These are phyloP conservation scores for Hyles euphorbiae DNA, from an alignment of 1,140 invertebrate genomes.

Conservation along the genomic window DNA sequence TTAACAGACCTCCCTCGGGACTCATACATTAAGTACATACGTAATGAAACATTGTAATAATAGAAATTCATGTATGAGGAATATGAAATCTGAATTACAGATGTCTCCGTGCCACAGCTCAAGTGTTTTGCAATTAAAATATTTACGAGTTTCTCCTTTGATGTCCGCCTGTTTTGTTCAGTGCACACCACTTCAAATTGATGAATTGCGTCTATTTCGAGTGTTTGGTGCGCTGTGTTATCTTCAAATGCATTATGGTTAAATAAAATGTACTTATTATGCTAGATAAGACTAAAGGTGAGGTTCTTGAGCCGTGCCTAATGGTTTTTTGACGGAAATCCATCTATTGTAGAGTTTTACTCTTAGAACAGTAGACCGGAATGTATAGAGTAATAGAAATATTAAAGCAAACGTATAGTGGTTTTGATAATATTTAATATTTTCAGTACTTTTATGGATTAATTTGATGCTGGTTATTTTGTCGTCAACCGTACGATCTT, in stretches of 20 bases:
- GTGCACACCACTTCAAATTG: conserved; percentile 38
- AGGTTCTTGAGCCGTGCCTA: background rate
- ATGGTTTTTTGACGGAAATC: background rate
- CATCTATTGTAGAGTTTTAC: no score
- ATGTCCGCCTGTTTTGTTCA: conserved; percentile 39
- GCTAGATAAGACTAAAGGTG: conserved; percentile 6
- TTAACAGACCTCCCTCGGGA: no score
- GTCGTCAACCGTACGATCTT: no score
- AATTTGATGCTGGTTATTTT: no score
- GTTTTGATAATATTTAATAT: no score
- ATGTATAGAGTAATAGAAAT: no score
- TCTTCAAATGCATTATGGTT: conserved; percentile 39
- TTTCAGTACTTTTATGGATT: no score
- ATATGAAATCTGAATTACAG: conserved; percentile 24
- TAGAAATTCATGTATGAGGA: no score
- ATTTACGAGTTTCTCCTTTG: conserved; percentile 50
- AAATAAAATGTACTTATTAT: conserved; percentile 36
- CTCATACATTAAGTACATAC: no score
- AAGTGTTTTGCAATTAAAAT: conserved; percentile 51
- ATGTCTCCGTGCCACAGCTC: conserved; percentile 23
- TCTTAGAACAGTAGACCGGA: no score
- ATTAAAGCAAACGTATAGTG: no score
- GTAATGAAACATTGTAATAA: no score
- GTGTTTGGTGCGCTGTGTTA: conserved; percentile 37
- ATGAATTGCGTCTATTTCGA: conserved; percentile 46